These are phyloP conservation scores for Trogon surrucura DNA, from an alignment of 2,113 vertebrate species.

Conservation along the genomic window DNA sequence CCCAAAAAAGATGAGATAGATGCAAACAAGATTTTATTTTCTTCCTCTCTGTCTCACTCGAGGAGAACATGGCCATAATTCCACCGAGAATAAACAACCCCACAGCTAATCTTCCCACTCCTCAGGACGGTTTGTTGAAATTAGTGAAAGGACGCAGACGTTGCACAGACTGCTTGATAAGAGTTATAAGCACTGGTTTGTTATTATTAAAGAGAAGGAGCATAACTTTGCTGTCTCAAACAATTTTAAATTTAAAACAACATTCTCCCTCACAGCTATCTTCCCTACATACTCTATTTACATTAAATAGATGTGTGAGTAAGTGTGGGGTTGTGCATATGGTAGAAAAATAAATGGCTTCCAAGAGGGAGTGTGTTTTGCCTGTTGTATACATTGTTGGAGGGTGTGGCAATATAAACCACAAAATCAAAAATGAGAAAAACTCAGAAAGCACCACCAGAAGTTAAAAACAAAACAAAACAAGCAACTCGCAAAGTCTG, in stretches of 20 bases:
- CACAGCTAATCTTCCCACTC: slow-evolving; percentile 74
- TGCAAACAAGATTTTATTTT: slow-evolving; percentile 59
- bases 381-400: background rate
- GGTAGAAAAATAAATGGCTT: slow-evolving; percentile 4
- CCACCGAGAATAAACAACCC: slow-evolving; percentile 73
- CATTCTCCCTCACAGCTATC: slow-evolving; percentile 27
- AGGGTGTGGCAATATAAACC: background rate
- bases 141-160: slow-evolving; percentile 77
- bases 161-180: slow-evolving; percentile 71
- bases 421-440: background rate
- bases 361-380: background rate
- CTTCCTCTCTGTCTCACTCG: slow-evolving; percentile 7
- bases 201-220: slow-evolving; percentile 73
- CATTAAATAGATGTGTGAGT: background rate
- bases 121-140: slow-evolving; percentile 79
- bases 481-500: background rate
- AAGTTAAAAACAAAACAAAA: background rate
- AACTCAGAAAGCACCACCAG: background rate
- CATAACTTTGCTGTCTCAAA: slow-evolving; percentile 64
- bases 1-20: background rate
- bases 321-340: background rate
- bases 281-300: slow-evolving; percentile 38
- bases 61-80: slow-evolving; percentile 61
- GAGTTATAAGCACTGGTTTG: slow-evolving; percentile 71
- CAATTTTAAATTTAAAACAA: slow-evolving; percentile 55